A percentile compares a stretch with the other conserved stretches of the same genome.
Evolutionary conservation across 2,797 vertebrate genomes (phyloP).

Genomic region (Microcaecilia unicolor): DNA sequence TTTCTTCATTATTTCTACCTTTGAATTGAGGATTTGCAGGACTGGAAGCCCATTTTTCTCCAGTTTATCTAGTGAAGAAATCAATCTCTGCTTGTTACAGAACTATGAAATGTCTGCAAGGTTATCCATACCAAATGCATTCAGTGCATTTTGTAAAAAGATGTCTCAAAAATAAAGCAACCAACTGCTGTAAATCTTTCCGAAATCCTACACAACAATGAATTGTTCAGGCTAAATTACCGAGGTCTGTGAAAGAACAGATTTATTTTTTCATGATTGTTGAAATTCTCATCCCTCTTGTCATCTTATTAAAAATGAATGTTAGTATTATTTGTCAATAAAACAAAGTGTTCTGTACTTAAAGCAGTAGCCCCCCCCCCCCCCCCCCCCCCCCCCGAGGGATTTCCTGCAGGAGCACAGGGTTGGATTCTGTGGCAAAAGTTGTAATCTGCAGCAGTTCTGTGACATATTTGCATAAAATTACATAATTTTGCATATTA

Average conservation of each 20-base stretch:
- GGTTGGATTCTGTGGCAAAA: too few species aligned
- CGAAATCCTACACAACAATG: background rate
- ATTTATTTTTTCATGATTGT: background rate
- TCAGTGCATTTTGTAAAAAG: background rate
- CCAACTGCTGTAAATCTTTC: background rate
- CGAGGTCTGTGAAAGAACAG: background rate
- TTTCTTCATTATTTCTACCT: background rate
- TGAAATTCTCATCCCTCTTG: too few species aligned
- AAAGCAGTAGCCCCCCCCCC: too few species aligned
- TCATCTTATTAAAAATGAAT: too few species aligned
- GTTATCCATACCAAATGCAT: background rate
- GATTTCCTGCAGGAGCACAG: too few species aligned
- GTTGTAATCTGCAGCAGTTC: too few species aligned
- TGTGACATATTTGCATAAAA: too few species aligned
- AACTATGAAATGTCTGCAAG: slow-evolving; percentile 1
- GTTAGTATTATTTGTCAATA: too few species aligned
- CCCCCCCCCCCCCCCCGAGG: too few species aligned
- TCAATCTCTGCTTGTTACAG: background rate
- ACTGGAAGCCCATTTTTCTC: background rate
- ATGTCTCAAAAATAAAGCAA: background rate
- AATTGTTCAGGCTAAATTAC: background rate
- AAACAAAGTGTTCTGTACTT: too few species aligned
- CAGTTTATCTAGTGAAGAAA: background rate
- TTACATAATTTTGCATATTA: too few species aligned
- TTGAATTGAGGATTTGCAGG: background rate